Evolutionary conservation across 1,140 invertebrate species (phyloP).

Genomic region (Orussus abietinus): DNA sequence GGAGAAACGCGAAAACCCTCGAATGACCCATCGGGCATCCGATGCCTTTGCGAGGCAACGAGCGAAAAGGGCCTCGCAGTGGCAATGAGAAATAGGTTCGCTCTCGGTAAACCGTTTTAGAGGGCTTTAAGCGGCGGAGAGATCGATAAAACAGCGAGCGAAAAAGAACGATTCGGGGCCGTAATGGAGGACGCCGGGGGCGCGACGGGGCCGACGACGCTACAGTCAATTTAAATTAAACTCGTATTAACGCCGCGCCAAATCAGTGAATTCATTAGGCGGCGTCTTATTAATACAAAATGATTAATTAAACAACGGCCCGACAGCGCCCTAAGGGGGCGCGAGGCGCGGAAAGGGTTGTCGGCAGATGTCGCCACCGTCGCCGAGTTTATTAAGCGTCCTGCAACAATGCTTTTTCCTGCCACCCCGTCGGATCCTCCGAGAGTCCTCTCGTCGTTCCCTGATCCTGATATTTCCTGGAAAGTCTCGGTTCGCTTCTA

Average conservation of each 20-base stretch:
- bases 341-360: conserved; percentile 34
- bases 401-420: conserved; percentile 1
- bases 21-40: no score
- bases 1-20: no score
- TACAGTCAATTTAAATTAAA: conserved; percentile 46
- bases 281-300: conserved; percentile 48
- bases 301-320: conserved; percentile 49
- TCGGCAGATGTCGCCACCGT: conserved; percentile 49
- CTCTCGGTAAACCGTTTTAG: conserved; percentile 40
- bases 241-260: conserved; percentile 43
- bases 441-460: no score
- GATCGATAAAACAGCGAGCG: conserved; percentile 48
- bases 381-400: conserved; percentile 46
- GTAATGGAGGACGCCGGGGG: conserved; percentile 32
- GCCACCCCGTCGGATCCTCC: conserved; percentile 1
- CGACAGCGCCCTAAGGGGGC: conserved; percentile 2
- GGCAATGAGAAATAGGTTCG: conserved; percentile 40
- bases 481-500: no score
- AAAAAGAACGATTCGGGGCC: conserved; percentile 39
- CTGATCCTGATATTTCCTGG: no score
- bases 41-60: no score
- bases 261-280: conserved; percentile 44
- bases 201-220: conserved; percentile 25
- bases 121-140: conserved; percentile 33
- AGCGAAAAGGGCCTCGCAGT: conserved; percentile 8